Evolutionary conservation across 2,797 vertebrate genomes (phyloP).

Genomic region (Serranus cabrilla): DNA sequence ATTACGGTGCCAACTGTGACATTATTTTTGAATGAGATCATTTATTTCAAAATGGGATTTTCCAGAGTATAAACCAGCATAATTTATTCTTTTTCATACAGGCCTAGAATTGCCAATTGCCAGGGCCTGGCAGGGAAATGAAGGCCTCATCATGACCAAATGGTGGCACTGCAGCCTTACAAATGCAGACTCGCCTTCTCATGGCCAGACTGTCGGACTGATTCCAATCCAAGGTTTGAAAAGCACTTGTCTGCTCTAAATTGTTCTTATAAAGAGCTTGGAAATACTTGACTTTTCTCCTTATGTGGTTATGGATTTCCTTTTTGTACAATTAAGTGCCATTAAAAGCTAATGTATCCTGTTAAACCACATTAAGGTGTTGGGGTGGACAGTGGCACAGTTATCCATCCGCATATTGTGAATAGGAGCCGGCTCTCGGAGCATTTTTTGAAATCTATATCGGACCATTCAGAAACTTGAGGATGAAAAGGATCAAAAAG

Average conservation of each 20-base stretch:
- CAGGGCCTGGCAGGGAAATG: constrained; percentile 18
- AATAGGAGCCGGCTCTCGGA: constrained; percentile 57
- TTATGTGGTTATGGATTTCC: constrained; percentile 89
- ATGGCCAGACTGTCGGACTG: constrained; percentile 67
- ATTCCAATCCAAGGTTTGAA: constrained; percentile 88
- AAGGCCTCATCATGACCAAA: constrained; percentile 65
- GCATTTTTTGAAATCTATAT: constrained; percentile 72
- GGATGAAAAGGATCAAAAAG: constrained; percentile 70
- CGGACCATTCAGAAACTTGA: constrained; percentile 68
- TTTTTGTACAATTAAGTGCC: constrained; percentile 88
- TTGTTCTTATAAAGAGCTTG: constrained; percentile 89
- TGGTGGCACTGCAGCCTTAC: constrained; percentile 86
- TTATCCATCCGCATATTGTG: constrained; percentile 56
- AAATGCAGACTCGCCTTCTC: constrained; percentile 70
- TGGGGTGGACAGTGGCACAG: constrained; percentile 70
- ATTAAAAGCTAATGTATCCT: constrained; percentile 88
- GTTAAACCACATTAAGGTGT: constrained; percentile 84
- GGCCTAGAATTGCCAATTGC: constrained; percentile 26
- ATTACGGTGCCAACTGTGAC: constrained; percentile 41
- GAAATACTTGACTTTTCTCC: constrained; percentile 91
- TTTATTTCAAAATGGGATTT: constrained; percentile 51
- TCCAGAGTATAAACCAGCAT: constrained; percentile 39
- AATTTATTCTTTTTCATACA: constrained; percentile 45
- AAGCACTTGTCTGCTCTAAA: constrained; percentile 90
- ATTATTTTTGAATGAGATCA: constrained; percentile 50